A percentile compares a stretch with the other conserved stretches of the same genome.
Evolutionary conservation across 1,140 invertebrate species (phyloP).

Genomic region (Ephestia elutella): DNA sequence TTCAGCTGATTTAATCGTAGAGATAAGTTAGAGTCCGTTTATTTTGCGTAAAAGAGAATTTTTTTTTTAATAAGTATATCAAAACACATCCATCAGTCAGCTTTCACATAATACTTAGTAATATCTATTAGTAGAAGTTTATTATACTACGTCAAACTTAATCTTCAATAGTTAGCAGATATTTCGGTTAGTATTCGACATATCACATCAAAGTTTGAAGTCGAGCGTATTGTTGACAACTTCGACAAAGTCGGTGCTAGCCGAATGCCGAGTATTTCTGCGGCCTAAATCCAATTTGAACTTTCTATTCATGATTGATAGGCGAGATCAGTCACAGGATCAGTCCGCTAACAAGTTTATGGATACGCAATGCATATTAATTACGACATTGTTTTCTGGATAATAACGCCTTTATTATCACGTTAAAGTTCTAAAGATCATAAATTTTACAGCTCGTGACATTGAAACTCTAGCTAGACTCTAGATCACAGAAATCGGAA

Average conservation of each 20-base stretch:
- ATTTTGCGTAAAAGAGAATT: too few species aligned
- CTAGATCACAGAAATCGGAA: too few species aligned
- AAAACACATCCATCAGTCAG: too few species aligned
- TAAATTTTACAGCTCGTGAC: too few species aligned
- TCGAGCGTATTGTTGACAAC: slow-evolving; percentile 9
- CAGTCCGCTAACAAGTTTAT: slow-evolving; percentile 1
- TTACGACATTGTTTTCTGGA: background rate
- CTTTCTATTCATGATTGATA: slow-evolving; percentile 10
- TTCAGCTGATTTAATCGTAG: too few species aligned
- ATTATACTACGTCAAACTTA: too few species aligned
- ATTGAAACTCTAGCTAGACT: too few species aligned
- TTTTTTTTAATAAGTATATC: too few species aligned
- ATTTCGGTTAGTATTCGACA: slow-evolving; percentile 6
- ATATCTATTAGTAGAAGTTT: too few species aligned
- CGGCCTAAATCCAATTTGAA: slow-evolving; percentile 8
- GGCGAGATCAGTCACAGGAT: background rate
- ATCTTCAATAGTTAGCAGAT: background rate
- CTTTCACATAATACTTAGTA: too few species aligned
- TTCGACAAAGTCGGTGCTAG: background rate
- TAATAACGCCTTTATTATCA: background rate
- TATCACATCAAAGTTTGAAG: slow-evolving; percentile 7
- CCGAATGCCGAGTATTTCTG: slow-evolving; percentile 5
- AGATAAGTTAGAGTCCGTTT: too few species aligned
- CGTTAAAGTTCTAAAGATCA: too few species aligned
- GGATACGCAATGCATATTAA: slow-evolving; percentile 7